Evolutionary conservation across 1,140 invertebrate genomes (phyloP).

Genomic region (Lasioglossum albipes): DNA sequence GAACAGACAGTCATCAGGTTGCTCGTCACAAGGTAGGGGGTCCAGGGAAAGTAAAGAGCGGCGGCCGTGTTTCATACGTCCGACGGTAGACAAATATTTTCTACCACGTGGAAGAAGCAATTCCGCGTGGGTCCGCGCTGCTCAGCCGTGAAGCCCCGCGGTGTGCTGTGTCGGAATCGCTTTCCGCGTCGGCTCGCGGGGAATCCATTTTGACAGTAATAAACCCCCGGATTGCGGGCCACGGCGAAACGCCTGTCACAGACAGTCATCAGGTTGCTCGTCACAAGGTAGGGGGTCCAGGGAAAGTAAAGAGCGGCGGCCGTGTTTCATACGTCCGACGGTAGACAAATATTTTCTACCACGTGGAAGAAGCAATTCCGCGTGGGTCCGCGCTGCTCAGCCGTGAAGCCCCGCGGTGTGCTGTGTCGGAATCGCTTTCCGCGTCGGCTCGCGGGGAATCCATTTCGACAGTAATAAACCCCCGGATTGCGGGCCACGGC

Average conservation of each 20-base stretch:
- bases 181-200: background rate
- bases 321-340: background rate
- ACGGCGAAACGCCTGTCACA: slow-evolving; percentile 1
- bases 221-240: background rate
- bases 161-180: background rate
- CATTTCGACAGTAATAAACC: slow-evolving; percentile 38
- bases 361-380: background rate
- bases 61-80: background rate
- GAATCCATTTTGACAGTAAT: slow-evolving; percentile 39
- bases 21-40: too few relatives aligned
- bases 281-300: too few relatives aligned
- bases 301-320: too few relatives aligned
- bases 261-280: too few relatives aligned
- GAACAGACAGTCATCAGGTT: too few relatives aligned
- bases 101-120: background rate
- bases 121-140: background rate
- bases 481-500: background rate
- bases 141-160: background rate
- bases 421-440: background rate
- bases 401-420: background rate
- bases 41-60: too few relatives aligned
- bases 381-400: background rate
- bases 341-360: background rate
- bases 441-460: slow-evolving; percentile 12
- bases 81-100: slow-evolving; percentile 2